Percentiles rank a stretch among this genome's conserved stretches.
phyloP scores from a whole-genome alignment of 2,113 vertebrate genomes.

The Grus americana region DNA sequence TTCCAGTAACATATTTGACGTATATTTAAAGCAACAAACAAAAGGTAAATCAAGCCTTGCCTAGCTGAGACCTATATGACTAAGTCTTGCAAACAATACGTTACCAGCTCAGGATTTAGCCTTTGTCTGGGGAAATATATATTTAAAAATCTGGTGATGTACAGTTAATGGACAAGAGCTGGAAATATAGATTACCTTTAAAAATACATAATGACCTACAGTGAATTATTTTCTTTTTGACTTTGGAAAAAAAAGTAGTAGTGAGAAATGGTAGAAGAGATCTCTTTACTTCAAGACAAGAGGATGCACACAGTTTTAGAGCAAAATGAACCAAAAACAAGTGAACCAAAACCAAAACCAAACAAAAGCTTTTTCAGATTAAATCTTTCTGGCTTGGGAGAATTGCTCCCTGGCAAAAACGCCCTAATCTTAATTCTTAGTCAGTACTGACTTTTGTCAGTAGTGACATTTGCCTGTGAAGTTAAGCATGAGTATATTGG shows the following conservation, averaged over 20 bases:
- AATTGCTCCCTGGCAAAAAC: accelerated
- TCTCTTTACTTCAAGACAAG: not conserved
- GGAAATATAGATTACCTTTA: not conserved
- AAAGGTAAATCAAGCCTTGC: not conserved
- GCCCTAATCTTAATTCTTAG: not conserved
- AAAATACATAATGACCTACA: not conserved
- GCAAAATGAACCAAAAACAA: not conserved
- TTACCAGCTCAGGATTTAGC: not conserved
- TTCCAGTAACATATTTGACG: not conserved
- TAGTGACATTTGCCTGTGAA: not conserved
- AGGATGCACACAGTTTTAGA: not conserved
- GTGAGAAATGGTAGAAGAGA: not conserved
- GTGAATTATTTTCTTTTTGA: not conserved
- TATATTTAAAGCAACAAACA: not conserved
- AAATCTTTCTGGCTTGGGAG: not conserved
- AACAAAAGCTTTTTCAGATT: not conserved
- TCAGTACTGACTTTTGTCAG: not conserved
- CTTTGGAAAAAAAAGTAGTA: not conserved
- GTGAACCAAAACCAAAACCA: not conserved
- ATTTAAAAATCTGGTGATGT: not conserved
- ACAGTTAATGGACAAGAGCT: not conserved
- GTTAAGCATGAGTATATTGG: not conserved
- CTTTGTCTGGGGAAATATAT: not conserved
- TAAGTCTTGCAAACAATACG: not conserved
- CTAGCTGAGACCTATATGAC: not conserved